Evolutionary conservation across 2,797 vertebrate species (phyloP), one percentile per base, ranked within the genome.

Genomic region (Mormyrops attenuatus): DNA sequence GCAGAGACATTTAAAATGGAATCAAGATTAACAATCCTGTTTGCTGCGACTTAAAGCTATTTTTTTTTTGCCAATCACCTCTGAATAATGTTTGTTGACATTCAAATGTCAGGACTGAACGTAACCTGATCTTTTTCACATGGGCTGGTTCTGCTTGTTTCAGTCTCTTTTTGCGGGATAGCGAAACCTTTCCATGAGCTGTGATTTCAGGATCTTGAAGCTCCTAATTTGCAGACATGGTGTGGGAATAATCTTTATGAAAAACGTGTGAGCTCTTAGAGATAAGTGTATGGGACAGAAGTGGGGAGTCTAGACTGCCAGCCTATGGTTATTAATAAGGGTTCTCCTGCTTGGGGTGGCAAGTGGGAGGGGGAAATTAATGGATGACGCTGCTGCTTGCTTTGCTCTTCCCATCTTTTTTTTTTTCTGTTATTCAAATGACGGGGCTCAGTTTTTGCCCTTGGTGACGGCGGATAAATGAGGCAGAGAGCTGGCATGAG

Each of bases 381-480:
- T 5, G 41, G 52, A 44, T 49, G 88, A 63, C 38, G 0, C 3
- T 88, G 15, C 22, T 17, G 69, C 73, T 4, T 49, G 52, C 41
- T 60, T 34, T 47, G 34, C 53, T 41, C 47, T 85, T 60, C 30
- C 17, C 38, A 52, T 53, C 38, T 22, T 17, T 85, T 47, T 47
- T 53, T 73, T 34, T 94, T 94, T 82, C 77, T 94, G 91, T 93
- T 92, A 93, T 94, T 93, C 89, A 94, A 93, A 94, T 94, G 90
- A 89, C 0, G 84, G 84, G 50, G 90, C 52, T 90, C 86, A 91
- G 90, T 88, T 89, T 34, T 85, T 89, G 90, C 57, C 89, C 20
- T 52, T 50, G 88, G 86, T 87, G 89, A 91, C 86, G 89, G 8
- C 30, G 89, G 89, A 91, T 89, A 89, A 90, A 90, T 89, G 91